phyloP scores from a whole-genome alignment of 92 coral and sea anemone species.

The Phenganax marumi region DNA sequence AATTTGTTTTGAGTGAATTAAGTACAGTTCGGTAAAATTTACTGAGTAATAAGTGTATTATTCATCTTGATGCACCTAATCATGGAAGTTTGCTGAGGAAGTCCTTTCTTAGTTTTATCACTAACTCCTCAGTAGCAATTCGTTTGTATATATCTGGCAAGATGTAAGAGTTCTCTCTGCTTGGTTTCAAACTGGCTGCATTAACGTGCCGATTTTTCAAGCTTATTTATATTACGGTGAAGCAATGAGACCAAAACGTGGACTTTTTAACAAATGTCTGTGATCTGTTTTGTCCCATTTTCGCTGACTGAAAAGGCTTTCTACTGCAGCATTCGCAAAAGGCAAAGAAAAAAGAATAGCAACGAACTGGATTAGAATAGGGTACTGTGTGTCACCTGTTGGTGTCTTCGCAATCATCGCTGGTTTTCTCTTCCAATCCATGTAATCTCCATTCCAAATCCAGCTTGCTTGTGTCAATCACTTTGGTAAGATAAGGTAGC shows the following conservation, averaged over 20 bases:
- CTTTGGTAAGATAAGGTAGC: not conserved
- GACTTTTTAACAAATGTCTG: conserved; percentile 1
- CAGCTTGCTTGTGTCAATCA: too few relatives aligned
- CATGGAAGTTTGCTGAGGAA: too few relatives aligned
- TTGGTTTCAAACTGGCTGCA: conserved; percentile 20
- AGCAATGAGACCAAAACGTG: conserved; percentile 19
- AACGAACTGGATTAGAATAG: conserved; percentile 7
- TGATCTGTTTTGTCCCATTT: not conserved
- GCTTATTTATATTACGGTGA: conserved; percentile 4
- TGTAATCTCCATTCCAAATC: conserved; percentile 2
- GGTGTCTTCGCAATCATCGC: conserved; percentile 3
- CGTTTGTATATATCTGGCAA: not conserved
- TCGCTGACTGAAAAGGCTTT: conserved; percentile 3
- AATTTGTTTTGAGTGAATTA: too few relatives aligned
- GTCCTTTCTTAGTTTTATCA: not conserved
- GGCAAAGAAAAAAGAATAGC: not conserved
- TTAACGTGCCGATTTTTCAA: not conserved
- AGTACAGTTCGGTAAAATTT: too few relatives aligned
- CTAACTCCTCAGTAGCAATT: not conserved
- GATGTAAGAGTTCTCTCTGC: not conserved
- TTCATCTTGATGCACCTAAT: too few relatives aligned
- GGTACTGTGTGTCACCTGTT: not conserved
- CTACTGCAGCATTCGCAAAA: not conserved
- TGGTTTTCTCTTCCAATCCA: conserved; percentile 8
- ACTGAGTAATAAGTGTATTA: too few relatives aligned